Evolutionary conservation across 1,140 invertebrate species (phyloP).

Genomic region (Drosophila seguyi): DNA sequence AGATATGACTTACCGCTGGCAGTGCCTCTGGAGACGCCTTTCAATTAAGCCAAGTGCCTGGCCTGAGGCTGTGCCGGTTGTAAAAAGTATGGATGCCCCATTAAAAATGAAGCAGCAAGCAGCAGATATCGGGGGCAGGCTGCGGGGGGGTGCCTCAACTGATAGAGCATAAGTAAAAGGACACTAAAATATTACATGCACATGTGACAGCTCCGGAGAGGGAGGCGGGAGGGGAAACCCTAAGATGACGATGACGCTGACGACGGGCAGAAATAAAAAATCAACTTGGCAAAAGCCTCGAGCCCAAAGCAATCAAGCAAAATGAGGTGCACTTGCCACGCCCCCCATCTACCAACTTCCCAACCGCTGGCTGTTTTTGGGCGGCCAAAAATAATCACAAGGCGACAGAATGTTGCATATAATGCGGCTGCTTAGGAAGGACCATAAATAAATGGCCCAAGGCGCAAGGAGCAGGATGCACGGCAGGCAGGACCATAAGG

Average conservation of each 20-base stretch:
- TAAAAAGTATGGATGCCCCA: conserved; percentile 69
- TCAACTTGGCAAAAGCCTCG: conserved; percentile 41
- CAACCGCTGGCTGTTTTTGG: background rate
- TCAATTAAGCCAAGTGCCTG: conserved; percentile 73
- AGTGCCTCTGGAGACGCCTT: conserved; percentile 27
- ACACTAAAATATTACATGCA: conserved; percentile 76
- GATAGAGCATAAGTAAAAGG: conserved; percentile 59
- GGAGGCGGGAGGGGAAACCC: conserved; percentile 4
- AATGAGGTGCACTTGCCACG: conserved; percentile 71
- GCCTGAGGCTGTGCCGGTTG: conserved; percentile 26
- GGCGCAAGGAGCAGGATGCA: conserved; percentile 16
- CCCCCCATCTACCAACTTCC: background rate
- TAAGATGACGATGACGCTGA: conserved; percentile 40
- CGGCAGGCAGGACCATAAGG: background rate
- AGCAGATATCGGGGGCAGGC: conserved; percentile 51
- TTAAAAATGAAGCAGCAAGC: conserved; percentile 75
- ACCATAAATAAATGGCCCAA: conserved; percentile 48
- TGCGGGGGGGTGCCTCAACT: too few species aligned
- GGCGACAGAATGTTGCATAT: conserved; percentile 80
- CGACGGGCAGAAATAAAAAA: conserved; percentile 34
- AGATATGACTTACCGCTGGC: background rate
- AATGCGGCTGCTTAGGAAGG: conserved; percentile 66
- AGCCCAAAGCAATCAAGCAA: conserved; percentile 72
- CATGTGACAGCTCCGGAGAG: conserved; percentile 55
- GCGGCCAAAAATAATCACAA: conserved; percentile 73